Evolutionary conservation across 2,888 invertebrate species (phyloP).

Genomic region (Machimus rusticus): DNA sequence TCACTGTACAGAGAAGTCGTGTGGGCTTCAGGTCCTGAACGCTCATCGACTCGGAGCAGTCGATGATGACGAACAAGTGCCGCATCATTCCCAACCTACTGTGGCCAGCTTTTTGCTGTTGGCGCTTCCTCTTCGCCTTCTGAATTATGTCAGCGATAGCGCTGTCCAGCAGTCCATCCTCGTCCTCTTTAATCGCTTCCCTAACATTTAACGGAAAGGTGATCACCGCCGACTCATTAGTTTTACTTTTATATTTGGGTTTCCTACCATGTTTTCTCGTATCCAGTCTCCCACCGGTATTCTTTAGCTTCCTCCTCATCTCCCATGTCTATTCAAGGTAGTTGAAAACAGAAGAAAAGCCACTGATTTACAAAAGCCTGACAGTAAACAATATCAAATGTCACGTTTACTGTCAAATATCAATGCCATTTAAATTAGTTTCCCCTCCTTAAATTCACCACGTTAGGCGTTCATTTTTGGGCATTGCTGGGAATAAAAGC

Average conservation of each 20-base stretch:
- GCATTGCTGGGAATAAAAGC: slow-evolving; percentile 48
- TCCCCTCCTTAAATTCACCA: not conserved
- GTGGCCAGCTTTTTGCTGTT: slow-evolving; percentile 75
- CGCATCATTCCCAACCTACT: slow-evolving; percentile 98
- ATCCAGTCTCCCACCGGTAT: slow-evolving; percentile 94
- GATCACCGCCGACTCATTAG: not conserved
- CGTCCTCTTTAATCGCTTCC: slow-evolving; percentile 97
- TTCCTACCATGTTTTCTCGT: slow-evolving; percentile 89
- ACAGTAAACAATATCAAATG: not conserved
- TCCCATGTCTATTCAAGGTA: slow-evolving; percentile 37
- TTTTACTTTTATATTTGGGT: not conserved
- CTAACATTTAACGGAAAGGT: slow-evolving; percentile 62
- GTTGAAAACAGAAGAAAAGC: not conserved
- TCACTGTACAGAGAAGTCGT: slow-evolving; percentile 83
- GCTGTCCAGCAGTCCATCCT: slow-evolving; percentile 88
- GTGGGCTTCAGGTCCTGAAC: slow-evolving; percentile 96
- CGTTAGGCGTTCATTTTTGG: slow-evolving; percentile 59
- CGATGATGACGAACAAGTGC: slow-evolving; percentile 89
- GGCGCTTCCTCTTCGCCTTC: slow-evolving; percentile 83
- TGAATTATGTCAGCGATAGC: slow-evolving; percentile 92
- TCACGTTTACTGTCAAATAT: not conserved
- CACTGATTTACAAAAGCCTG: not conserved
- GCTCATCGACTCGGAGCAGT: slow-evolving; percentile 93
- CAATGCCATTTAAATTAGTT: not conserved
- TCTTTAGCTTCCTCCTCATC: slow-evolving; percentile 88